Conservation (phyloP, 2,797 vertebrate species). For the Chelidonichthys spinosus region DNA sequence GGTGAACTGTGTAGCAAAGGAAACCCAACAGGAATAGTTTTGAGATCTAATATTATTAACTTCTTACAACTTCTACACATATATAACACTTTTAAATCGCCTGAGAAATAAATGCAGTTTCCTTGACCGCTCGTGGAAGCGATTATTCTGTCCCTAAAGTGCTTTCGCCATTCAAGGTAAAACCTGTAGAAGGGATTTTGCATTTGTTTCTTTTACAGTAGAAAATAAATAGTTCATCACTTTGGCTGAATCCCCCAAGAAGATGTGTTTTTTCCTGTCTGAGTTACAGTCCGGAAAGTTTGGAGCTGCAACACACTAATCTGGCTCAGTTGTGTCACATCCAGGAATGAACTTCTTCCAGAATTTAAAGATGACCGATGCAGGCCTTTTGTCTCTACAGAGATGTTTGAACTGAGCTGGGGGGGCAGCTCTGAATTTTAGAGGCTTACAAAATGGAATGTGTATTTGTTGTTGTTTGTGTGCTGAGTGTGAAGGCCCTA, state of each 20-base stretch:
- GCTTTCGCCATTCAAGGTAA: too few relatives aligned
- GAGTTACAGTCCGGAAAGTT: not conserved
- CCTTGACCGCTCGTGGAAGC: not conserved
- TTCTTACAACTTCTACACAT: not conserved
- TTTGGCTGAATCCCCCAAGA: not conserved
- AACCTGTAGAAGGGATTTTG: not conserved
- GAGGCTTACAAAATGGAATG: not conserved
- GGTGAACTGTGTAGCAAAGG: not conserved
- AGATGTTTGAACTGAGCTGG: not conserved
- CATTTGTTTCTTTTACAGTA: not conserved
- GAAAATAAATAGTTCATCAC: not conserved
- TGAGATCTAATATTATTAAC: not conserved
- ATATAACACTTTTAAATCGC: not conserved
- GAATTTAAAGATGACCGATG: conserved; percentile 5
- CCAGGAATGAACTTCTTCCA: conserved; percentile 1
- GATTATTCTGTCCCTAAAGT: not conserved
- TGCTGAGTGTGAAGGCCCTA: not conserved
- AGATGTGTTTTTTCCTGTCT: not conserved
- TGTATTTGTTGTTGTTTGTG: not conserved
- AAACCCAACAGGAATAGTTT: not conserved
- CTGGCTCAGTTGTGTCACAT: not conserved
- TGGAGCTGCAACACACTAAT: conserved; percentile 8
- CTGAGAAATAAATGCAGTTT: not conserved
- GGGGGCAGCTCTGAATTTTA: not conserved
- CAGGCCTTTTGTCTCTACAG: not conserved